Base-by-base conservation (phyloP, 2,888 invertebrate genomes). In the Volucella inanis region DNA sequence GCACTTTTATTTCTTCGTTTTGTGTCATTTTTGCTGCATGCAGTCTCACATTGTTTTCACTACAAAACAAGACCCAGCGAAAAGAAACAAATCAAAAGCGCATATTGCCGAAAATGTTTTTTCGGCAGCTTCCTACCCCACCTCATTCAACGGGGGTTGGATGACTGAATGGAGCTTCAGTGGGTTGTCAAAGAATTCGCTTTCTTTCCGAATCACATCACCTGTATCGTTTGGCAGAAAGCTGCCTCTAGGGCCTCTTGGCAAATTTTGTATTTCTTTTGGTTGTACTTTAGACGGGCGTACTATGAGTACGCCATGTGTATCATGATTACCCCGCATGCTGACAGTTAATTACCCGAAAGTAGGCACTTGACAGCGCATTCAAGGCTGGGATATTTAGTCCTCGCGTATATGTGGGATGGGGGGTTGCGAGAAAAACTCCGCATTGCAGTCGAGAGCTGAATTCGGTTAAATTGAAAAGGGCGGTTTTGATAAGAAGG, bases 321-420 rank as follows among this genome's bases (percentile, higher is more conserved):
- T 52, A 22, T 49, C 43, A 41, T 65, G 78, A 71, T 70, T 76
- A 71, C 70, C 76, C 75, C 76, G 67, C 57, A 76, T 76, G 84
- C 76, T 76, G 70, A 85, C 84, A 85, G 81, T 85, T 85, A 85
- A 85, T 85, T 85, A 85, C 76, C 83, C 71, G 67, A 85, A 84
- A 85, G 79, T 77, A 81, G 76, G 76, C 84, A 85, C 81, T 85
- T 80, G 80, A 81, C 84, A 81, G 84, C 65, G 55, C 76, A 85
- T 72, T 81, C 80, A 81, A 39, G 68, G 59, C 54, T 65, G 71
- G 80, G 62, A 71, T 71, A 84, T 84, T 80, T 80, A 71, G 71
- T 45, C 65, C 59, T 47, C 77, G 57, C 45, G 62, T 47, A 41
- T 79, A 49, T 67, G 59, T 43, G 14, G 38, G 9, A 2, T 10